Conservation (phyloP, 1,140 invertebrate genomes). For the Trachelipus rathkii region DNA sequence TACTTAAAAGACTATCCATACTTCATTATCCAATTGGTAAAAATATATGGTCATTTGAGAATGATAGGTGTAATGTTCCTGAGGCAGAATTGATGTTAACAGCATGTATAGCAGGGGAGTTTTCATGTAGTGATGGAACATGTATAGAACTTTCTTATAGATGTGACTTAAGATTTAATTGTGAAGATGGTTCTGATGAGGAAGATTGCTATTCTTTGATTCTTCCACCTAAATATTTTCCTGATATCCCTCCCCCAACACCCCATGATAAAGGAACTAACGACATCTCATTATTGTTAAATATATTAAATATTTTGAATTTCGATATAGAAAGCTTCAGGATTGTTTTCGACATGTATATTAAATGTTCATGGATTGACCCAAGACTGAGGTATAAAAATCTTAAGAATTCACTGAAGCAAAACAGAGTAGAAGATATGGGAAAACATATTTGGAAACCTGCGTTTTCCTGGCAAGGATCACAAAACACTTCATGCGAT, state of each 20-base stretch:
- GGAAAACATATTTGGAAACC: background rate
- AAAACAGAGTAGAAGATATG: background rate
- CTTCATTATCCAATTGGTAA: constrained; percentile 26
- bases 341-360: background rate
- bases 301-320: background rate
- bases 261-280: background rate
- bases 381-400: background rate
- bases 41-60: constrained; percentile 23
- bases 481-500: background rate
- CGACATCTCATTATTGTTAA: background rate
- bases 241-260: background rate
- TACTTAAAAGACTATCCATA: constrained; percentile 18
- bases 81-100: constrained; percentile 25
- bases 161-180: constrained; percentile 64
- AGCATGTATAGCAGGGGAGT: constrained; percentile 44
- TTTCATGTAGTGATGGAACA: constrained; percentile 50
- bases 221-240: constrained; percentile 16
- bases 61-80: constrained; percentile 22
- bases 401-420: background rate
- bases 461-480: background rate
- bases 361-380: background rate
- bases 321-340: background rate
- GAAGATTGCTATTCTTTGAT: constrained; percentile 52
- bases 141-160: constrained; percentile 52
- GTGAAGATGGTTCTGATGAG: constrained; percentile 69